These are phyloP conservation scores for Cardinalis cardinalis DNA, from an alignment of 2,113 vertebrate species.

Conservation along the genomic window DNA sequence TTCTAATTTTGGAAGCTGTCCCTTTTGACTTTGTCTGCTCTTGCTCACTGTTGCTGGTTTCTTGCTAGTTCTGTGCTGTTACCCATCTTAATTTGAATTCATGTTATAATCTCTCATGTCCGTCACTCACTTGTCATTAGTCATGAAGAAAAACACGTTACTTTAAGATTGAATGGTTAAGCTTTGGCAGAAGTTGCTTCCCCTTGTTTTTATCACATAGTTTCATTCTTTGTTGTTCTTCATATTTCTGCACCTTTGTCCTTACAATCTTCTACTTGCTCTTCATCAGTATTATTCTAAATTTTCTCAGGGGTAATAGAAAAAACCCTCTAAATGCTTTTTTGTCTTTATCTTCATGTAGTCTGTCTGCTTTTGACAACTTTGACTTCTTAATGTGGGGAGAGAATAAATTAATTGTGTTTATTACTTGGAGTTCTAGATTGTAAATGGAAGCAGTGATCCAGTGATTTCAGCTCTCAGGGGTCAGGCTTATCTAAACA, in stretches of 20 bases:
- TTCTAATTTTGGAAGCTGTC: not conserved
- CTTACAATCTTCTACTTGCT: not conserved
- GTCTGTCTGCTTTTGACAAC: not conserved
- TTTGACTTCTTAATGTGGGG: not conserved
- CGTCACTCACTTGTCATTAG: not conserved
- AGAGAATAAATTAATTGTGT: not conserved
- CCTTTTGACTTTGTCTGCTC: not conserved
- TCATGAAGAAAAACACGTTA: not conserved
- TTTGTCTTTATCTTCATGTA: not conserved
- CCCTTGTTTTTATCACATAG: not conserved
- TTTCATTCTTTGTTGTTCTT: not conserved
- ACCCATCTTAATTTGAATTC: not conserved
- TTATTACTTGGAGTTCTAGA: constrained; percentile 68
- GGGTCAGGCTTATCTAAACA: constrained; percentile 82
- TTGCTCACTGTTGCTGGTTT: not conserved
- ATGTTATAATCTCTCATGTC: not conserved
- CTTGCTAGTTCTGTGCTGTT: not conserved
- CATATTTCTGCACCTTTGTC: not conserved
- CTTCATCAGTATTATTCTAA: not conserved
- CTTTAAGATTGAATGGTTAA: not conserved
- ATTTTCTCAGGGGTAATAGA: not conserved
- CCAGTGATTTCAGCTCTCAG: constrained; percentile 77
- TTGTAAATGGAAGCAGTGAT: constrained; percentile 77
- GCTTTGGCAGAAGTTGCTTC: not conserved
- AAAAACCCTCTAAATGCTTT: not conserved